phyloP scores from a whole-genome alignment of 2,113 vertebrate species.

The Xiphias gladius region DNA sequence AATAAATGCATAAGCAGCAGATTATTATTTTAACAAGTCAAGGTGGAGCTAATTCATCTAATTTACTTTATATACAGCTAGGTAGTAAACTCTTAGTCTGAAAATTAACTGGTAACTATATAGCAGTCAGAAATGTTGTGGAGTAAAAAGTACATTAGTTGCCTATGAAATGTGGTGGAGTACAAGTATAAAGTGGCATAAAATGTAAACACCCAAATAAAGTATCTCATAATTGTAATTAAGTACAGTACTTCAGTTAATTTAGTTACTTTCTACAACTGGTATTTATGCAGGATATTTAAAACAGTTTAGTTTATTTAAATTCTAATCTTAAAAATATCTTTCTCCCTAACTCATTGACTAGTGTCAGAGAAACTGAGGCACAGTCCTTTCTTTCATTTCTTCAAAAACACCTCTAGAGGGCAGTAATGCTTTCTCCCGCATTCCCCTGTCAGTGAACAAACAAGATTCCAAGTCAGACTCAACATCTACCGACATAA shows the following conservation, averaged over 20 bases:
- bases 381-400: neutral
- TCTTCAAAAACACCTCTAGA: slow-evolving; percentile 56
- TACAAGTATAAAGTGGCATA: neutral
- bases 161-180: too few species aligned
- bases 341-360: neutral
- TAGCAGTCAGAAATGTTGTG: neutral
- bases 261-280: neutral
- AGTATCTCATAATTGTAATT: neutral
- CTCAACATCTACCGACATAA: neutral
- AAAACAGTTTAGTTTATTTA: neutral
- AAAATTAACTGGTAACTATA: neutral
- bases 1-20: too few species aligned
- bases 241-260: neutral
- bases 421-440: slow-evolving; percentile 57
- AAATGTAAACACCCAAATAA: neutral
- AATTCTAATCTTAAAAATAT: too few species aligned
- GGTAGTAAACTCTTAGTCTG: too few species aligned
- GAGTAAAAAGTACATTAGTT: neutral
- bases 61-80: neutral
- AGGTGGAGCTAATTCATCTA: neutral
- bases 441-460: neutral
- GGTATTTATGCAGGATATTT: neutral
- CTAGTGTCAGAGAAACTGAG: neutral
- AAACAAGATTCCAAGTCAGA: slow-evolving; percentile 4
- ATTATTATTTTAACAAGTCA: neutral